phyloP scores from a whole-genome alignment of 2,797 vertebrate species.

The Gambelia wislizenii region DNA sequence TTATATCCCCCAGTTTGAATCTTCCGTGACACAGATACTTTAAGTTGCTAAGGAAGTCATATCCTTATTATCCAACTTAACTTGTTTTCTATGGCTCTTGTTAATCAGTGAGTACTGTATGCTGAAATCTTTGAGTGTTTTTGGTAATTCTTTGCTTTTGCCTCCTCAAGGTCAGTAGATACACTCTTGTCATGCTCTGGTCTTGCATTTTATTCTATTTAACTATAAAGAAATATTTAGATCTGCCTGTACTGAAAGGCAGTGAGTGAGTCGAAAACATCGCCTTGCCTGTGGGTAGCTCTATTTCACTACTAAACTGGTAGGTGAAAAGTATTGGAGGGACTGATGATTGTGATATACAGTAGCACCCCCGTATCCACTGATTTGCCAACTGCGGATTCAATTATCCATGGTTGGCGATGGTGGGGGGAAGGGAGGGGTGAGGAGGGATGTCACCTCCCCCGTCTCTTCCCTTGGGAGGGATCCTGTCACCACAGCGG shows the following conservation, averaged over 20 bases:
- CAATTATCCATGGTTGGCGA: no score
- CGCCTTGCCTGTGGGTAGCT: not conserved
- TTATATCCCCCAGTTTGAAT: no score
- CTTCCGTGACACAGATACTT: not conserved
- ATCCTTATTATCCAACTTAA: not conserved
- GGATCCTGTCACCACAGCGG: no score
- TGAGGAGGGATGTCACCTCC: no score
- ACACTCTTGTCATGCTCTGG: not conserved
- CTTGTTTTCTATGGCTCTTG: not conserved
- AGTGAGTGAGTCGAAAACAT: not conserved
- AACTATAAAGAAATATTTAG: not conserved
- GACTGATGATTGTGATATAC: not conserved
- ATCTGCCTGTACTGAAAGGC: not conserved
- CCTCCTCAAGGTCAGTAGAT: not conserved
- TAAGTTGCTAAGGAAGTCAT: not conserved
- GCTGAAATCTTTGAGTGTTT: not conserved
- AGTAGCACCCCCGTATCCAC: no score
- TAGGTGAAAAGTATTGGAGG: not conserved
- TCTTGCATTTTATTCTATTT: not conserved
- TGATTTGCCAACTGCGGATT: no score
- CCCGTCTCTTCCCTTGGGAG: no score
- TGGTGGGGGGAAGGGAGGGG: no score
- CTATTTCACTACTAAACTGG: not conserved
- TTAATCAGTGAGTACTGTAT: not conserved
- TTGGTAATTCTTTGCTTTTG: not conserved